These are phyloP conservation scores for Elephantulus edwardii DNA, from an alignment of 2,113 vertebrate genomes.

Conservation along the genomic window DNA sequence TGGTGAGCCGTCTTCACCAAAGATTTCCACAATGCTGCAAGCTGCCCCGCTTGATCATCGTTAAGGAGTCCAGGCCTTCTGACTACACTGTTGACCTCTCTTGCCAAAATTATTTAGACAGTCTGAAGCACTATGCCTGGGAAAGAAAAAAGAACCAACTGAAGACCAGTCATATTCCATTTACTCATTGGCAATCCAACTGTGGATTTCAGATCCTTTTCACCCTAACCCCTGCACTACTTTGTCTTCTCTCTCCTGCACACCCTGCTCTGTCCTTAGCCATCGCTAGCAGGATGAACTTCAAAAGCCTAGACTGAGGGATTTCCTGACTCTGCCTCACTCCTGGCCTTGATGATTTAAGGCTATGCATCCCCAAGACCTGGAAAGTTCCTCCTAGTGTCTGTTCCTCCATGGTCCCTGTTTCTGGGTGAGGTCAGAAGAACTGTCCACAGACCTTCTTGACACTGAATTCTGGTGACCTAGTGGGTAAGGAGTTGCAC, in stretches of 20 bases:
- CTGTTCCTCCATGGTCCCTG: not conserved
- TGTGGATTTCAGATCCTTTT: not conserved
- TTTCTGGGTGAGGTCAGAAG: not conserved
- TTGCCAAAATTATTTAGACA: not conserved
- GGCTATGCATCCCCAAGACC: not conserved
- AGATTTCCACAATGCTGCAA: not conserved
- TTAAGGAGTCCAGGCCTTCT: not conserved
- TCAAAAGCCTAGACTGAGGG: not conserved
- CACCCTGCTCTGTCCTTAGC: rapidly evolving
- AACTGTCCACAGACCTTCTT: not conserved
- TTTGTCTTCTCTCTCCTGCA: not conserved
- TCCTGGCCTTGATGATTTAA: not conserved
- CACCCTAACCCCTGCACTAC: not conserved
- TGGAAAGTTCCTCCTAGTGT: not conserved
- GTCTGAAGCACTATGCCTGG: not conserved
- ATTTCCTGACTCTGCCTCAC: not conserved
- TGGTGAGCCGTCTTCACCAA: too few relatives aligned
- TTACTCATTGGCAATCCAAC: not conserved
- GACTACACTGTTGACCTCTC: not conserved
- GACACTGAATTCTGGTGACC: not conserved
- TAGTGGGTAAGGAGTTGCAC: too few relatives aligned
- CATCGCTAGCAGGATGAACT: not conserved
- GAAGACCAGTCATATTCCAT: not conserved
- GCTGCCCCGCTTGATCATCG: rapidly evolving
- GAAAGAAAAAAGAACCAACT: not conserved